Conservation (phyloP, 2,113 vertebrate genomes). For the Pelusios castaneus region DNA sequence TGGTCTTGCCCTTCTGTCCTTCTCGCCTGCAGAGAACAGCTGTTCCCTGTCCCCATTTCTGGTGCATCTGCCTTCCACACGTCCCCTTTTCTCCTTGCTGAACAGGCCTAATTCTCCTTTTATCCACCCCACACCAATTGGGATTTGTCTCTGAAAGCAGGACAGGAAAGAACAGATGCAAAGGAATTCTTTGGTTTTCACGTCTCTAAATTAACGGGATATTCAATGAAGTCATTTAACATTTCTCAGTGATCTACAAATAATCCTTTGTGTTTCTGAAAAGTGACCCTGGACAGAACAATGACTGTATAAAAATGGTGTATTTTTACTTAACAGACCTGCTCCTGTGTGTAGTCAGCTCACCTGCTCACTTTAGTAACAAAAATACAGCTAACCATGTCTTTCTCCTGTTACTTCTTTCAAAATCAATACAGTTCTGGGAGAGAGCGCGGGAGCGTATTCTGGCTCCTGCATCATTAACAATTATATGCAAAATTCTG, state of each 20-base stretch:
- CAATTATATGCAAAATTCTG: slow-evolving; percentile 28
- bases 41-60: not conserved
- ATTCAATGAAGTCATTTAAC: slow-evolving; percentile 70
- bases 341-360: slow-evolving; percentile 56
- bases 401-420: slow-evolving; percentile 58
- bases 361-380: slow-evolving; percentile 60
- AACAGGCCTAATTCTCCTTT: slow-evolving; percentile 1
- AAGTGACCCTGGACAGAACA: slow-evolving; percentile 60
- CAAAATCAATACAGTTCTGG: slow-evolving; percentile 64
- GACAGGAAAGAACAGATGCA: slow-evolving; percentile 42
- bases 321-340: slow-evolving; percentile 58
- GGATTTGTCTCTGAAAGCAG: slow-evolving; percentile 48
- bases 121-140: not conserved
- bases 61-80: not conserved
- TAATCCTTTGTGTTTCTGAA: slow-evolving; percentile 68
- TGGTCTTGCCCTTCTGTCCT: not conserved
- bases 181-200: slow-evolving; percentile 49
- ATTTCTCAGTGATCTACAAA: slow-evolving; percentile 70
- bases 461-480: slow-evolving; percentile 55
- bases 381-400: slow-evolving; percentile 66
- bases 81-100: not conserved
- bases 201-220: slow-evolving; percentile 61
- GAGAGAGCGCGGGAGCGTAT: slow-evolving; percentile 31
- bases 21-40: not conserved
- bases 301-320: slow-evolving; percentile 4